phyloP scores from a whole-genome alignment of 2,113 vertebrate species.

The Panthera leo region DNA sequence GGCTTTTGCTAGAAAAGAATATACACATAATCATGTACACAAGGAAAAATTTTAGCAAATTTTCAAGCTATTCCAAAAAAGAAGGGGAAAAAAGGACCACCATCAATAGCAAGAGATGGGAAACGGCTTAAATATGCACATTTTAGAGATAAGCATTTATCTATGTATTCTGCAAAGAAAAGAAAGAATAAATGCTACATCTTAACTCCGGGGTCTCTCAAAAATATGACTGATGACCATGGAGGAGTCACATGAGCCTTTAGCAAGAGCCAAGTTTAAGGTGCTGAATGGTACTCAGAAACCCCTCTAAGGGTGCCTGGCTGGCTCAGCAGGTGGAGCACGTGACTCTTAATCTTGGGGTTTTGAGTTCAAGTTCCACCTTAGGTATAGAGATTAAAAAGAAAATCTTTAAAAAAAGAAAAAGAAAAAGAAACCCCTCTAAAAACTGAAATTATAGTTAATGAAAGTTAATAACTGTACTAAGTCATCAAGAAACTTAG shows the following conservation, averaged over 20 bases:
- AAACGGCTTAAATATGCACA: conserved; percentile 22
- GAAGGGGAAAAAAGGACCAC: not conserved
- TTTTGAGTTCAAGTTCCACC: no score
- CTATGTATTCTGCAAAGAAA: not conserved
- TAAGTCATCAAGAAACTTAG: not conserved
- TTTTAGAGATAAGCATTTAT: conserved; percentile 39
- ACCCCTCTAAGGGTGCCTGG: not conserved
- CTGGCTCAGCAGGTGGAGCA: no score
- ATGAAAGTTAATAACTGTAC: not conserved
- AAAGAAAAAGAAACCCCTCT: not conserved
- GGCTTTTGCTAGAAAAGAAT: conserved; percentile 44
- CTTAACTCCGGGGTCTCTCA: not conserved
- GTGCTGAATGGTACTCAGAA: not conserved
- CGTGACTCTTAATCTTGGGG: no score
- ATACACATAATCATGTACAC: conserved; percentile 11
- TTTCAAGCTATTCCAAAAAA: not conserved
- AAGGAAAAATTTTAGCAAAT: conserved; percentile 37
- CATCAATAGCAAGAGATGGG: not conserved
- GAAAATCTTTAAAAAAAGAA: no score
- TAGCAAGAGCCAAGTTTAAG: not conserved
- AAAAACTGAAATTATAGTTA: conserved; percentile 26
- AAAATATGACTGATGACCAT: not conserved
- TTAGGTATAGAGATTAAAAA: no score
- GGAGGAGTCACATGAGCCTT: not conserved
- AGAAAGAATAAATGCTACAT: not conserved